A percentile compares a stretch with the other conserved stretches of the same genome.
Evolutionary conservation across 2,113 vertebrate species (phyloP).

Genomic region (Sylvilagus bachmani): DNA sequence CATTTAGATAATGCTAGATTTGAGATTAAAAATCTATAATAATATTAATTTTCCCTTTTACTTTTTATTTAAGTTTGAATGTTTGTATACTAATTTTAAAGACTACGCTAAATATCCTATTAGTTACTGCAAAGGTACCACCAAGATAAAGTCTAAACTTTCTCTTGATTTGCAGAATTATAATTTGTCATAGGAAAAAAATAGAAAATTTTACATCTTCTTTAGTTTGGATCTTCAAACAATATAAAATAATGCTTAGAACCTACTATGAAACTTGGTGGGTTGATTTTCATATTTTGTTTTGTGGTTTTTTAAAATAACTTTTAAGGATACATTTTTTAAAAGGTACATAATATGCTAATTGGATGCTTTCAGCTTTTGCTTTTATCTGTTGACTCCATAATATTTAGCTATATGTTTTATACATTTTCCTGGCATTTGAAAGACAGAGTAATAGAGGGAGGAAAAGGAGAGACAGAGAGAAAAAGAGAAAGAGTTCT

Average conservation of each 20-base stretch:
- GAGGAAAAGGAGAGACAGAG: too few relatives aligned
- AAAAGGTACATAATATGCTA: not conserved
- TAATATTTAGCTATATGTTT: not conserved
- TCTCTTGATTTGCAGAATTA: not conserved
- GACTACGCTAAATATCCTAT: not conserved
- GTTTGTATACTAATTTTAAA: not conserved
- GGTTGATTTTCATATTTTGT: not conserved
- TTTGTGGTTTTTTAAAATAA: not conserved
- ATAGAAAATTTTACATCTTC: not conserved
- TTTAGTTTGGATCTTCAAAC: not conserved
- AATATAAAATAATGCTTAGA: not conserved
- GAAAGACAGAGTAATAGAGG: too few relatives aligned
- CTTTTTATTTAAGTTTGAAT: constrained; percentile 9
- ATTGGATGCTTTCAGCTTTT: not conserved
- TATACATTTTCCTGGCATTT: not conserved
- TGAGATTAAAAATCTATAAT: constrained; percentile 24
- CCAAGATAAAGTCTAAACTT: not conserved
- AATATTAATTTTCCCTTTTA: constrained; percentile 4
- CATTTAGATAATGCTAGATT: not conserved
- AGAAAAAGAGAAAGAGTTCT: too few relatives aligned
- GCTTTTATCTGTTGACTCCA: not conserved
- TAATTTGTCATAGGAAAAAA: not conserved
- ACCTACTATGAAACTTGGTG: not conserved
- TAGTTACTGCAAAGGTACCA: not conserved
- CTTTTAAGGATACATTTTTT: not conserved